These are phyloP conservation scores for Heliconius himera DNA, from an alignment of 1,140 invertebrate genomes.

Conservation along the genomic window DNA sequence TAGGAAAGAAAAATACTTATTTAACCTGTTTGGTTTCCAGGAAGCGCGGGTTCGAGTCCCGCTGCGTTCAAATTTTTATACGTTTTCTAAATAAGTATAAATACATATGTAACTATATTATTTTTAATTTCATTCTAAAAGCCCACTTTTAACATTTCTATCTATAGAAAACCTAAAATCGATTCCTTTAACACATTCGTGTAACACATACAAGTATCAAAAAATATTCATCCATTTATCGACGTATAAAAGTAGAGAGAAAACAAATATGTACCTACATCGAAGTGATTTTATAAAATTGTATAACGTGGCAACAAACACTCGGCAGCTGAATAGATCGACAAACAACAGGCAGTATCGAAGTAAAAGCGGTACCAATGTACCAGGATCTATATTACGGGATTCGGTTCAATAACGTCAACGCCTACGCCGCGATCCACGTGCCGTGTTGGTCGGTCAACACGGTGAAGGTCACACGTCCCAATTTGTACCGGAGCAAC, in stretches of 20 bases:
- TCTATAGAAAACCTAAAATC: no score
- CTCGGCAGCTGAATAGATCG: neutral
- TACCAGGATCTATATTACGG: constrained; percentile 35
- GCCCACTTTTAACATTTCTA: no score
- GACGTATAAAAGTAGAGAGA: neutral
- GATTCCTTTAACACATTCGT: no score
- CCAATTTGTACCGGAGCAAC: constrained; percentile 59
- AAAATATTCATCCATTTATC: neutral
- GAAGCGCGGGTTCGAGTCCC: no score
- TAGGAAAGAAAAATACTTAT: no score
- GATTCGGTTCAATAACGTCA: constrained; percentile 51
- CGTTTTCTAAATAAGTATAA: no score
- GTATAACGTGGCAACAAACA: neutral
- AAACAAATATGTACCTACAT: neutral
- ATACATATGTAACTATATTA: no score
- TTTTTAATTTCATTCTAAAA: no score
- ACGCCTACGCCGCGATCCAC: constrained; percentile 70
- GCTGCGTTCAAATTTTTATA: no score
- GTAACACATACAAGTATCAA: neutral
- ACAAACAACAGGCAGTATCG: constrained; percentile 22
- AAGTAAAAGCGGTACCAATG: constrained; percentile 11
- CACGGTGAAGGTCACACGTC: constrained; percentile 67
- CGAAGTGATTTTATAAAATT: neutral
- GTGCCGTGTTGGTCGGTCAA: constrained; percentile 64
- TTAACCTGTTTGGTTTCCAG: no score